Percentiles rank a stretch among this genome's conserved stretches.
Evolutionary conservation across 2,113 vertebrate genomes (phyloP).

Genomic region (Anguilla japonica): DNA sequence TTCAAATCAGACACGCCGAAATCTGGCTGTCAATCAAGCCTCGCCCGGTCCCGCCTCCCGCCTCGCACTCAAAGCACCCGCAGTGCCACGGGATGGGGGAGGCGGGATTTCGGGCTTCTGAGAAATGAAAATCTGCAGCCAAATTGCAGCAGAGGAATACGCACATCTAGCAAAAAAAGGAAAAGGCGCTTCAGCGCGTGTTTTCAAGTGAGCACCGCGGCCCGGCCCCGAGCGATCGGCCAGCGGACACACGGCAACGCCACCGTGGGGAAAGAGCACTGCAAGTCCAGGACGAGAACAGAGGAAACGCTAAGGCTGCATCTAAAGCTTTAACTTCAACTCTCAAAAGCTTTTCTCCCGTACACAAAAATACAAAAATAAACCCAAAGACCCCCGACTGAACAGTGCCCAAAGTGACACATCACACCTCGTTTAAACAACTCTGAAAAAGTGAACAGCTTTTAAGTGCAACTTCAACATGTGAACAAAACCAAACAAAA

Average conservation of each 20-base stretch:
- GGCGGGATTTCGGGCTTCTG: neutral
- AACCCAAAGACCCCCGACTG: neutral
- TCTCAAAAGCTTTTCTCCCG: too few species aligned
- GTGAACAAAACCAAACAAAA: neutral
- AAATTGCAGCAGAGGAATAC: neutral
- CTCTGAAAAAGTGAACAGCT: neutral
- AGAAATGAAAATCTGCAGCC: neutral
- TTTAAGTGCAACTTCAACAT: constrained; percentile 14
- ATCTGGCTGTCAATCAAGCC: neutral
- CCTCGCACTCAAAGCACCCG: neutral
- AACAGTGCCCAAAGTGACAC: neutral
- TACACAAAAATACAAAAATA: neutral
- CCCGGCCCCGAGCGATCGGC: too few species aligned
- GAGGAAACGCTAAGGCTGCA: neutral
- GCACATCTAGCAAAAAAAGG: too few species aligned
- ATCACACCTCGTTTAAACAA: neutral
- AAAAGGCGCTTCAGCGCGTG: too few species aligned
- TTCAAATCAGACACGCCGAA: too few species aligned
- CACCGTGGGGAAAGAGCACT: too few species aligned
- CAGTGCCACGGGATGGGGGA: neutral
- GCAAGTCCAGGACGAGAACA: too few species aligned
- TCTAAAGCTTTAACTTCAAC: neutral
- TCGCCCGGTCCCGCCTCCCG: neutral
- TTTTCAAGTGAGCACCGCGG: too few species aligned
- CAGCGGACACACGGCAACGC: too few species aligned